Base-by-base conservation (phyloP, 2,888 invertebrate genomes). In the Ferrisia virgata region DNA sequence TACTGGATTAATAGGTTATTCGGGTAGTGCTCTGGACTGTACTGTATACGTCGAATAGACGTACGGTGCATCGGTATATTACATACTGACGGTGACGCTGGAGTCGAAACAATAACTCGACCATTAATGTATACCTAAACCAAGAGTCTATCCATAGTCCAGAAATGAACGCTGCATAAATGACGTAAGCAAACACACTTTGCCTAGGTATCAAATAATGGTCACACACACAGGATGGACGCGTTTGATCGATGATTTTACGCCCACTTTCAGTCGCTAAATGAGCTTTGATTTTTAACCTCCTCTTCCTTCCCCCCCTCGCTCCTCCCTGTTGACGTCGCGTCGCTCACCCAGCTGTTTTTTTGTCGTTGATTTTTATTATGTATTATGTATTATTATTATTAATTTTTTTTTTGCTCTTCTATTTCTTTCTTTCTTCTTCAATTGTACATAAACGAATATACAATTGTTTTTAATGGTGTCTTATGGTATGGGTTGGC, bases 151-250 rank as follows among this genome's bases (percentile, higher is more conserved):
- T 4, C 40, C 13, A 11, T 40, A 11, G 40, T 40, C 40, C n/a
- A n/a, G n/a, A n/a, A n/a, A n/a, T n/a, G n/a, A n/a, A n/a, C n/a
- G n/a, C n/a, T n/a, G n/a, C n/a, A n/a, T n/a, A n/a, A n/a, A n/a
- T n/a, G n/a, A n/a, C n/a, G n/a, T n/a, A n/a, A n/a, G n/a, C n/a
- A n/a, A n/a, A n/a, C n/a, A n/a, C n/a, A n/a, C n/a, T n/a, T n/a
- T n/a, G n/a, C n/a, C n/a, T n/a, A n/a, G n/a, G n/a, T 40, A 40
- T 40, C 5, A 5, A 9, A 18, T 47, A 2, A 15, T 33, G 72
- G 72, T 72, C 72, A 72, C 72, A 72, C 72, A 72, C 72, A 72
- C 72, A 72, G 72, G 72, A 72, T 72, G 72, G 72, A 72, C n/a
- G 33, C 72, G 33, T 72, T 72, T 72, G 72, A 72, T 72, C 36